phyloP scores from a whole-genome alignment of 1,140 invertebrate species.

The Homarus americanus region DNA sequence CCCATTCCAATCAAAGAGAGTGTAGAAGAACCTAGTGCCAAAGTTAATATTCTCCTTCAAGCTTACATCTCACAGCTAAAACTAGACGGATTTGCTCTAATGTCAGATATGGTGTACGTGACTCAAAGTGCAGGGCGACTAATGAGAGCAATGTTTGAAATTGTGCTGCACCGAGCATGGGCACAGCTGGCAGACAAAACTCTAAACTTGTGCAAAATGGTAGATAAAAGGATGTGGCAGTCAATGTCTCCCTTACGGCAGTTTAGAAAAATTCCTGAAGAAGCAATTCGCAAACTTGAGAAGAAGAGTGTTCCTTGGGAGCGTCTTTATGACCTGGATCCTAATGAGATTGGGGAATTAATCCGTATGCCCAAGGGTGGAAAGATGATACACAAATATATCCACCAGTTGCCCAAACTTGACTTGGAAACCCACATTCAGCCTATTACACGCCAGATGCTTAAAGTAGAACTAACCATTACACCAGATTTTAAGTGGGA shows the following conservation, averaged over 20 bases:
- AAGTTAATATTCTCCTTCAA: slow-evolving; percentile 96
- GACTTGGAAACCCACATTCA: slow-evolving; percentile 97
- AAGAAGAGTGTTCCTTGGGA: slow-evolving; percentile 98
- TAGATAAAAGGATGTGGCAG: slow-evolving; percentile 99
- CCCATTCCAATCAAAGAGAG: slow-evolving; percentile 99
- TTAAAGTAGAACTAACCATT: slow-evolving; percentile 96
- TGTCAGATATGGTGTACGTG: slow-evolving; percentile 99
- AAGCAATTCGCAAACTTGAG: slow-evolving; percentile 98
- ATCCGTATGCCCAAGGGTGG: slow-evolving; percentile 97
- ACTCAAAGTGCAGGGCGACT: slow-evolving; percentile 97
- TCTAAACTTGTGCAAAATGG: slow-evolving; percentile 98
- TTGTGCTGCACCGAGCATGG: slow-evolving; percentile 94
- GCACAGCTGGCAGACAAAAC: slow-evolving; percentile 98
- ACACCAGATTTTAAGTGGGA: slow-evolving; percentile 99
- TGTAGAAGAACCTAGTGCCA: slow-evolving; percentile 98
- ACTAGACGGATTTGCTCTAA: slow-evolving; percentile 97
- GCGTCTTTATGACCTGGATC: slow-evolving; percentile 94
- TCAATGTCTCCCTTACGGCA: slow-evolving; percentile 99
- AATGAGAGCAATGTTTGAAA: slow-evolving; percentile 98
- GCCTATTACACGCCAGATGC: slow-evolving; percentile 88
- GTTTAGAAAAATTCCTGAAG: slow-evolving; percentile 98
- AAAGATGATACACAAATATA: slow-evolving; percentile 98
- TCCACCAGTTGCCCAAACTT: slow-evolving; percentile 97
- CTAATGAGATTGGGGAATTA: slow-evolving; percentile 98
- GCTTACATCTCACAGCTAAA: slow-evolving; percentile 99